Percentiles rank a stretch among this genome's conserved stretches.
These are phyloP conservation scores for Microplitis manilae DNA, from an alignment of 2,888 invertebrate genomes.

Conservation along the genomic window DNA sequence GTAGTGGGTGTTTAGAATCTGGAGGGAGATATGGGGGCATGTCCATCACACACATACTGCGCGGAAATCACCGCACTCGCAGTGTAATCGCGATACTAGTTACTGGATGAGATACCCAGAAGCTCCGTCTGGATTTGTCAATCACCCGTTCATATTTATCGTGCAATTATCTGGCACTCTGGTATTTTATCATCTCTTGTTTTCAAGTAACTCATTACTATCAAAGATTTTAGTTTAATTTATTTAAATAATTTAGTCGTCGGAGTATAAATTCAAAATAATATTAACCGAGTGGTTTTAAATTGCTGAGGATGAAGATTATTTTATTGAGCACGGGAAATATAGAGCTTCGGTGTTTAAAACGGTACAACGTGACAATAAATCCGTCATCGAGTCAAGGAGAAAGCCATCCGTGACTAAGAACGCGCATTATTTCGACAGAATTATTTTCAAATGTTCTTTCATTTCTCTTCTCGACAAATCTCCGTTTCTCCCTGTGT, in stretches of 20 bases:
- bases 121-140: background rate
- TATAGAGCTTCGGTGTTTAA: background rate
- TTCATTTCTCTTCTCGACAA: conserved; percentile 26
- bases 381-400: conserved; percentile 34
- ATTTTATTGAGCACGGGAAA: background rate
- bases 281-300: too few species aligned
- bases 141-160: background rate
- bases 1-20: background rate
- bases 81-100: background rate
- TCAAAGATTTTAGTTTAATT: too few species aligned
- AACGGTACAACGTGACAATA: conserved; percentile 26
- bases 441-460: conserved; percentile 33
- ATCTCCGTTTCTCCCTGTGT: background rate
- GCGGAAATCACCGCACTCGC: background rate
- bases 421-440: conserved; percentile 30
- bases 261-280: too few species aligned
- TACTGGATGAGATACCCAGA: background rate
- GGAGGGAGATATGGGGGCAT: background rate
- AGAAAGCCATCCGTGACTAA: conserved; percentile 37
- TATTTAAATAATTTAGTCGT: too few species aligned
- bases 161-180: background rate
- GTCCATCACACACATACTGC: background rate
- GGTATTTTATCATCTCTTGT: background rate
- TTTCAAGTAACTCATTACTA: background rate
- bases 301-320: background rate